A percentile compares a stretch with the other conserved stretches of the same genome.
Conservation (phyloP, 2,113 vertebrate species). For the Megaceryle maxima region DNA sequence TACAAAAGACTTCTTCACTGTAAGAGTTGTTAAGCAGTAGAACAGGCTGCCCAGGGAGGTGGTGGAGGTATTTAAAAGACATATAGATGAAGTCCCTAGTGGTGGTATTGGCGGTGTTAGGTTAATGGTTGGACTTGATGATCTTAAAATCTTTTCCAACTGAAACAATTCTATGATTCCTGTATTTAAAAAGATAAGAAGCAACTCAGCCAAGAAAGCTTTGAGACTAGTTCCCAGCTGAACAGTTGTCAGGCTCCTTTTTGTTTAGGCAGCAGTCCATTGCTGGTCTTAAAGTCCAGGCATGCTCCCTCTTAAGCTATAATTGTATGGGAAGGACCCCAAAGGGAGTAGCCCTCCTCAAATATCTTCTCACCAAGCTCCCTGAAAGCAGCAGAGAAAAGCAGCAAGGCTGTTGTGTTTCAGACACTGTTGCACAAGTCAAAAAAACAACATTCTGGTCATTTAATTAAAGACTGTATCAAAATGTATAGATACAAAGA, state of each 20-base stretch:
- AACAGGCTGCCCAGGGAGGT: too few relatives aligned
- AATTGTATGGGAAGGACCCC: accelerated
- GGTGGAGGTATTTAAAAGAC: too few relatives aligned
- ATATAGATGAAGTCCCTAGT: too few relatives aligned
- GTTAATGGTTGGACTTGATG: too few relatives aligned
- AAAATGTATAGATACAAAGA: background rate
- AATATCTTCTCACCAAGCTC: background rate
- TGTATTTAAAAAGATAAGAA: too few relatives aligned
- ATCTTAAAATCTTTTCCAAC: too few relatives aligned
- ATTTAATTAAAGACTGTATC: background rate
- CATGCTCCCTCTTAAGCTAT: background rate
- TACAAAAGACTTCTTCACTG: too few relatives aligned
- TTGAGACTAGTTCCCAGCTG: background rate
- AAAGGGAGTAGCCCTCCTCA: background rate
- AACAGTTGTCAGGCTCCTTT: background rate
- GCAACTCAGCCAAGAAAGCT: too few relatives aligned
- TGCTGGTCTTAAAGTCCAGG: background rate
- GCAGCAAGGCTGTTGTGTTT: background rate
- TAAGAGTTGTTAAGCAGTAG: too few relatives aligned
- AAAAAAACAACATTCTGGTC: background rate
- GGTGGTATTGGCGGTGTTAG: too few relatives aligned
- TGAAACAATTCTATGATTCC: too few relatives aligned
- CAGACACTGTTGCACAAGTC: background rate
- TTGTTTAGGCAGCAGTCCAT: background rate
- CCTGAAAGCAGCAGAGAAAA: background rate